These are phyloP conservation scores for Spilarctia lutea DNA, from an alignment of 2,888 invertebrate species.

Conservation along the genomic window DNA sequence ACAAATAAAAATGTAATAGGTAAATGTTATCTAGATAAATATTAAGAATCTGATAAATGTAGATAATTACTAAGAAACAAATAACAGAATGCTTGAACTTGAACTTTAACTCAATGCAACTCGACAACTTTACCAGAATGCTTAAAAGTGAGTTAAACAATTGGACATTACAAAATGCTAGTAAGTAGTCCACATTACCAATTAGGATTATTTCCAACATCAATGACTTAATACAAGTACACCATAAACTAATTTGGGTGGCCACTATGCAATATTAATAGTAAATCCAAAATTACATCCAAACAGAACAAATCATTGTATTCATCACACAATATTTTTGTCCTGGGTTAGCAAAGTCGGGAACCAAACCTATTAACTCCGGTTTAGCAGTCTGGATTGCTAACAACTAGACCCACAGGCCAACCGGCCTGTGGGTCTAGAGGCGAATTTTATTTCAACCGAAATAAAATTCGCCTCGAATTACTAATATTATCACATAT, in stretches of 20 bases:
- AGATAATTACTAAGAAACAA: background rate
- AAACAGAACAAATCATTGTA: no score
- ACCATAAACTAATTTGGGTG: background rate
- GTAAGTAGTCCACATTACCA: background rate
- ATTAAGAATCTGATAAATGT: background rate
- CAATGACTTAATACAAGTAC: background rate
- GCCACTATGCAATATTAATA: slow-evolving; percentile 14
- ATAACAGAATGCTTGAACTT: background rate
- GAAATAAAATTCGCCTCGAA: slow-evolving; percentile 36
- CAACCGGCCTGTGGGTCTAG: no score
- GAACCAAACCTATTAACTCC: no score
- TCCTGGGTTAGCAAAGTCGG: no score
- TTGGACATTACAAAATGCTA: background rate
- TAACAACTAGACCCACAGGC: no score
- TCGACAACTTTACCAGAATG: no score
- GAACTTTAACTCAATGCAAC: no score
- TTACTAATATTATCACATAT: slow-evolving; percentile 58
- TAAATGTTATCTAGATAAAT: background rate
- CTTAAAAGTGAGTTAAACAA: no score
- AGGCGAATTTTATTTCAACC: no score
- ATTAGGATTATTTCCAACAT: background rate
- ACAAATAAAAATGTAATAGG: background rate
- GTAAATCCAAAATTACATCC: slow-evolving; percentile 12
- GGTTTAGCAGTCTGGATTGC: no score
- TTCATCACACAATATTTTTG: no score